Conservation (phyloP, 2,888 invertebrate genomes). For the Rhaphigaster nebulosa region DNA sequence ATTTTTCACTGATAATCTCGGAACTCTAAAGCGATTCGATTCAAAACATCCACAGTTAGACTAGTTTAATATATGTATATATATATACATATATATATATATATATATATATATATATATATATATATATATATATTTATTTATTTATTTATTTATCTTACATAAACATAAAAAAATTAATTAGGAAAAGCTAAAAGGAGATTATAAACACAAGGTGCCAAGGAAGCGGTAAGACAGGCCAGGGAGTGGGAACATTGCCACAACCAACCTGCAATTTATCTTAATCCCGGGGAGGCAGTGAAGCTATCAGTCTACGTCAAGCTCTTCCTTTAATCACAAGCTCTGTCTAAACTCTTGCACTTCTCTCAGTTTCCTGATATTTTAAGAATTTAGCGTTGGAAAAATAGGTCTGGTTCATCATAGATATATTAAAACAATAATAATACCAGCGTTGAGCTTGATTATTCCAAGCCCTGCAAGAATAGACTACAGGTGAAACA, state of each 20-base stretch:
- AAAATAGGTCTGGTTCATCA: neutral
- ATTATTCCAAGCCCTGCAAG: too few species aligned
- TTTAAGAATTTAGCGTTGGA: neutral
- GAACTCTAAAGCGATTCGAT: too few species aligned
- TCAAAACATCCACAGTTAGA: too few species aligned
- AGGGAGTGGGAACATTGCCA: neutral
- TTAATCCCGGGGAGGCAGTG: neutral
- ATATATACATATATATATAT: too few species aligned
- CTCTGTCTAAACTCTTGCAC: neutral
- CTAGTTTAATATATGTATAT: too few species aligned
- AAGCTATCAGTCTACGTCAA: constrained; percentile 19
- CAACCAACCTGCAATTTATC: neutral
- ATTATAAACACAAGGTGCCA: neutral
- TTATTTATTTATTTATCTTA: too few species aligned
- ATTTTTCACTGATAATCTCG: too few species aligned
- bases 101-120: too few species aligned
- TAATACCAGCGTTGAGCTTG: too few species aligned
- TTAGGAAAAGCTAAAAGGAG: neutral
- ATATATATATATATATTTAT: too few species aligned
- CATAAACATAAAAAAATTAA: neutral
- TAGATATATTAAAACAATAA: too few species aligned
- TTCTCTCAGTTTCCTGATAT: neutral
- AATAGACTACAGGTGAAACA: too few species aligned
- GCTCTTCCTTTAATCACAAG: constrained; percentile 26
- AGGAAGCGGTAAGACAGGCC: neutral